Base-by-base conservation (phyloP, 1,140 invertebrate species). In the Eupristina koningsbergeri region DNA sequence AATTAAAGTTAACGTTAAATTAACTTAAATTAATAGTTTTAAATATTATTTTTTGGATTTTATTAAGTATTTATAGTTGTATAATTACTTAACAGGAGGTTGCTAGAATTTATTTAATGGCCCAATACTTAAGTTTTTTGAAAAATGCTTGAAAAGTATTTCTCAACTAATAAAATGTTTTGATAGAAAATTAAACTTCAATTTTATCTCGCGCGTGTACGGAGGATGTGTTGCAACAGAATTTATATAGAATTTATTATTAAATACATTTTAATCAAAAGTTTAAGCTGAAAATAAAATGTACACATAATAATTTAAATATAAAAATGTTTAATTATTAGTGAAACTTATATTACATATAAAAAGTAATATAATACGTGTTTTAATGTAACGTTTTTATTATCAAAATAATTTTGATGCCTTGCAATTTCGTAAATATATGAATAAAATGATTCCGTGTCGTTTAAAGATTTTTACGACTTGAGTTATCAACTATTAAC, bases 301-400 rank as follows among this genome's bases (percentile, higher is more conserved):
- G 26, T 29, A 17, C 5, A 41, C 36, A 39, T 63, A 36, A 77
- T 77, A 61, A 26, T 26, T 39, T 77, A 58, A 45, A n/a, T 45
- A 73, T 73, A 76, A 75, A 75, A 75, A 39, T n/a, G 47, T 67
- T 64, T 79, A 67, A 79, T 77, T 77, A 34, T 17, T 29, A 34
- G 39, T 45, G 26, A 45, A 41, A 34, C 36, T 64, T 17, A 67
- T 41, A 17, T 47, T 39, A 39, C 39, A 31, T 3, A 2, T 47
- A 7, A 64, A 64, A 47, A 39, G 61, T 67, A 79, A 64, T 67
- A 79, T 79, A 79, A 79, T 67, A 67, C 53, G 17, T 31, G 9
- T 34, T 79, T 47, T 31, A 64, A 79, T 63, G 15, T 15, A 39
- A 77, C 15, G 39, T 11, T 79, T 74, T 79, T 79, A 79, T 64